phyloP scores from a whole-genome alignment of 2,113 vertebrate species.

The Zapus hudsonius region DNA sequence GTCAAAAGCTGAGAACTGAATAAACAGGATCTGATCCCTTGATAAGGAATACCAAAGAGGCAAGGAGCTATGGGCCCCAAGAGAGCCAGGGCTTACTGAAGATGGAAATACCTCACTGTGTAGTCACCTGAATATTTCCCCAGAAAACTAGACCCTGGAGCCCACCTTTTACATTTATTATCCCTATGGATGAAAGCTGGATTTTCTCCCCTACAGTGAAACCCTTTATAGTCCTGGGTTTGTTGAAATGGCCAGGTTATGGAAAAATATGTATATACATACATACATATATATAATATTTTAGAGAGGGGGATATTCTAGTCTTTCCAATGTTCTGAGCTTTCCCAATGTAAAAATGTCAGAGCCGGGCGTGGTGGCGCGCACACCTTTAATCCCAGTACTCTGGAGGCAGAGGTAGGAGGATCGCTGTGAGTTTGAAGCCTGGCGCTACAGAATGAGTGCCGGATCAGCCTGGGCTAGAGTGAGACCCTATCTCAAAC shows the following conservation, averaged over 20 bases:
- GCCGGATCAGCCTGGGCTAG: no score
- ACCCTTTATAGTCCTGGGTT: background rate
- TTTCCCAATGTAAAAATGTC: background rate
- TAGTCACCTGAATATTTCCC: slow-evolving; percentile 11
- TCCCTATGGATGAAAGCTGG: background rate
- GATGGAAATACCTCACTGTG: background rate
- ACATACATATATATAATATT: no score
- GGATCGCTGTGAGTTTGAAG: no score
- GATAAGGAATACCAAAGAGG: background rate
- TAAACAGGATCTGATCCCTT: background rate
- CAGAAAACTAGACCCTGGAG: slow-evolving; percentile 19
- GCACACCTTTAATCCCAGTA: no score
- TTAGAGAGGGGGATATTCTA: background rate
- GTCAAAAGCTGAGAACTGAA: background rate
- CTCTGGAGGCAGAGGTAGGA: no score
- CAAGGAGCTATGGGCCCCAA: background rate
- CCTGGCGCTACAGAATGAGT: no score
- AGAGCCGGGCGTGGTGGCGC: no score
- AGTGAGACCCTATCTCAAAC: no score
- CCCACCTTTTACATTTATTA: slow-evolving; percentile 5
- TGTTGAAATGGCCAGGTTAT: background rate
- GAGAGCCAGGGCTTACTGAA: background rate
- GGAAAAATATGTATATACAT: background rate
- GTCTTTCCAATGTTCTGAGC: background rate
- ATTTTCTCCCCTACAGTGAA: background rate